Percentiles rank a stretch among this genome's conserved stretches.
These are phyloP conservation scores for Catharus bicknelli DNA, from an alignment of 2,113 vertebrate genomes.

Conservation along the genomic window DNA sequence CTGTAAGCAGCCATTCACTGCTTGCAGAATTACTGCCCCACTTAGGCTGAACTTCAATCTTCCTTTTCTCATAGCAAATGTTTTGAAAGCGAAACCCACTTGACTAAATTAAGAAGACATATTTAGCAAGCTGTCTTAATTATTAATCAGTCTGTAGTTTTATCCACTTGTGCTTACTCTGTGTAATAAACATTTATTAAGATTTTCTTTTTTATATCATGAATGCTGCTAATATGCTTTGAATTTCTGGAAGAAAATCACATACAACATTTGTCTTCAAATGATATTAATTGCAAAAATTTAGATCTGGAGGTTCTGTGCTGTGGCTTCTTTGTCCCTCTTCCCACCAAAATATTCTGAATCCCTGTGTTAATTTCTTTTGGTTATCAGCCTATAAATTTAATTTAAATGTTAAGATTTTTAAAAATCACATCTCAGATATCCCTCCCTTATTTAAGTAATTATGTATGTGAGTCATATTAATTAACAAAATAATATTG, in stretches of 20 bases:
- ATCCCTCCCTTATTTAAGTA: not conserved
- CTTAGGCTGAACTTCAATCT: not conserved
- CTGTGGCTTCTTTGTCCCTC: fast-evolving
- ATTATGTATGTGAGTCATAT: not conserved
- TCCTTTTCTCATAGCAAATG: conserved; percentile 10
- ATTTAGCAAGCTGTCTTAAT: conserved; percentile 29
- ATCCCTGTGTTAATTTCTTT: not conserved
- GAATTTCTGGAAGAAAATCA: conserved; percentile 16
- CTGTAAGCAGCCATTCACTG: not conserved
- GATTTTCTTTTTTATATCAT: conserved; percentile 32
- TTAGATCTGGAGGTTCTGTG: not conserved
- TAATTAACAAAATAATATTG: not conserved
- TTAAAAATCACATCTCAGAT: not conserved
- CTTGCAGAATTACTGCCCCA: not conserved
- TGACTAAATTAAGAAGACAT: conserved; percentile 33
- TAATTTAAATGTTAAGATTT: not conserved
- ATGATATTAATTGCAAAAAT: not conserved
- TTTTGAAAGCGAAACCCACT: conserved; percentile 44
- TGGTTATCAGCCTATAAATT: not conserved
- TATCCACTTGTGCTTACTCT: conserved; percentile 42
- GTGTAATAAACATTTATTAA: conserved; percentile 48
- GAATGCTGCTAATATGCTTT: conserved; percentile 17
- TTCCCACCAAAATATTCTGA: not conserved
- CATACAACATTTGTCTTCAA: not conserved
- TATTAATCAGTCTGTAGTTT: conserved; percentile 32